Evolutionary conservation across 1,140 invertebrate species (phyloP).

Genomic region (Vanessa tameamea): DNA sequence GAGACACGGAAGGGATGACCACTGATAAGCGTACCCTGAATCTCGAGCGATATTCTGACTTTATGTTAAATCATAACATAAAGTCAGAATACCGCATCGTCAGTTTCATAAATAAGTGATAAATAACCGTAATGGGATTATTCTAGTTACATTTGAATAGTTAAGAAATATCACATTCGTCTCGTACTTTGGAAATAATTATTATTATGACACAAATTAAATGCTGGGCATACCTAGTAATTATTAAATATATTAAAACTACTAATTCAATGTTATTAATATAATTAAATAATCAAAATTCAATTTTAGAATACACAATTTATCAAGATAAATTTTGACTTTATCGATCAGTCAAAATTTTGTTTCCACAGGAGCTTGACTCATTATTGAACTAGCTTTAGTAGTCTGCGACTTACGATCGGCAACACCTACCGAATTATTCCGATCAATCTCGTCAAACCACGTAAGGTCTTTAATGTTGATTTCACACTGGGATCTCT

Average conservation of each 20-base stretch:
- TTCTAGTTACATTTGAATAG: too few relatives aligned
- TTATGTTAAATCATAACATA: too few relatives aligned
- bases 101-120: too few relatives aligned
- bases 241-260: neutral
- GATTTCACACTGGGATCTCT: constrained; percentile 38
- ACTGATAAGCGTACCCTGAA: too few relatives aligned
- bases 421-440: constrained; percentile 1
- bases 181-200: neutral
- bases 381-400: neutral
- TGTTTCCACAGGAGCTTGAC: neutral
- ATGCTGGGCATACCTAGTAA: too few relatives aligned
- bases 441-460: constrained; percentile 27
- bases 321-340: constrained; percentile 1
- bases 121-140: too few relatives aligned
- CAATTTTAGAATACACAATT: neutral
- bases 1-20: too few relatives aligned
- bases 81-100: too few relatives aligned
- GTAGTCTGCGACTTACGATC: constrained; percentile 7
- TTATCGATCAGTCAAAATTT: neutral
- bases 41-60: too few relatives aligned
- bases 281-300: neutral
- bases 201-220: neutral
- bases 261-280: too few relatives aligned
- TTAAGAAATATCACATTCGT: too few relatives aligned
- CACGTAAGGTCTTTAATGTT: constrained; percentile 39